Evolutionary conservation across 2,888 invertebrate genomes (phyloP).

Genomic region (Liodrosophila aerea): DNA sequence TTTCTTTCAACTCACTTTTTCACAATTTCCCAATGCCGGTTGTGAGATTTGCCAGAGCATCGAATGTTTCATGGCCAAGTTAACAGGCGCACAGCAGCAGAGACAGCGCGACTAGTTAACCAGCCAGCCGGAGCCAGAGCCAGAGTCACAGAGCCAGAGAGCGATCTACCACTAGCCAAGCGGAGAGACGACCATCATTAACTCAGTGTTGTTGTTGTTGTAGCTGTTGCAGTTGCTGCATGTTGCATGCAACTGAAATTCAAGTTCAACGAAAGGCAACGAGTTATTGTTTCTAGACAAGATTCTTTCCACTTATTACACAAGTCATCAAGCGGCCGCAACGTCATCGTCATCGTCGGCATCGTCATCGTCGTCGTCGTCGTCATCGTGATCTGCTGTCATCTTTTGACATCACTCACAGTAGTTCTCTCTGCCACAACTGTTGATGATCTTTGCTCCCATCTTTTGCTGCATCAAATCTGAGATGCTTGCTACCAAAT

Average conservation of each 20-base stretch:
- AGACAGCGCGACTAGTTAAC: constrained; percentile 18
- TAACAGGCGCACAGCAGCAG: constrained; percentile 71
- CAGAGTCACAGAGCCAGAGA: constrained; percentile 22
- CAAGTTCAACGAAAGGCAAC: constrained; percentile 71
- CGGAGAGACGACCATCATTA: constrained; percentile 64
- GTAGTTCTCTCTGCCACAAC: background rate
- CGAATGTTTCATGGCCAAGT: constrained; percentile 77
- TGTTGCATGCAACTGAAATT: constrained; percentile 66
- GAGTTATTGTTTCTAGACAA: constrained; percentile 74
- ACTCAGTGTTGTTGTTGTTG: constrained; percentile 45
- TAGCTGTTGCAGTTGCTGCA: constrained; percentile 31
- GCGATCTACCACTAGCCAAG: constrained; percentile 33
- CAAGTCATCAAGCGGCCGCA: constrained; percentile 66
- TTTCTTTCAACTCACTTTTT: constrained; percentile 70
- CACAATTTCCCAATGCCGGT: constrained; percentile 71
- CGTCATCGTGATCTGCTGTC: constrained; percentile 36
- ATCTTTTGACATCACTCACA: constrained; percentile 53
- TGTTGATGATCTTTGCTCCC: constrained; percentile 27
- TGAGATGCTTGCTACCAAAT: constrained; percentile 23
- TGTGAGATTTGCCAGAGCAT: constrained; percentile 67
- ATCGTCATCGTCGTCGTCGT: constrained; percentile 13
- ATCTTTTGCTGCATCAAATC: constrained; percentile 47
- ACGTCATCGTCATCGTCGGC: constrained; percentile 54
- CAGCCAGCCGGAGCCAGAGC: constrained; percentile 25
- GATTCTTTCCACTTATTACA: constrained; percentile 78